Conservation (phyloP, 2,797 vertebrate genomes). For the Myoxocephalus aenaeus region DNA sequence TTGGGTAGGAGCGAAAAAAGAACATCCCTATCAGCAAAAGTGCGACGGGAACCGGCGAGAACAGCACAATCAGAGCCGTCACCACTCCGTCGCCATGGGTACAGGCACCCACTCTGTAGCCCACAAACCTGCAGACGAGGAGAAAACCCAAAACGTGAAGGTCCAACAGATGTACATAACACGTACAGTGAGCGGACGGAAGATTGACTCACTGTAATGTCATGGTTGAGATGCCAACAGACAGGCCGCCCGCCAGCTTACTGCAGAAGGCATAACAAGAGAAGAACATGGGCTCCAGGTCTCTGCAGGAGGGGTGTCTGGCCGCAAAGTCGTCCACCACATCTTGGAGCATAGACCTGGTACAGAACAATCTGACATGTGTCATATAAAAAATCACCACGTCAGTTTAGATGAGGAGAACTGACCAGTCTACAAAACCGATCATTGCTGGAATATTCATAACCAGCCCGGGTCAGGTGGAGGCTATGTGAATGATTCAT, state of each 20-base stretch:
- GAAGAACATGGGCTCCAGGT: constrained; percentile 85
- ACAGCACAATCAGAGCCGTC: constrained; percentile 78
- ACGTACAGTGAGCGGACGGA: constrained; percentile 6
- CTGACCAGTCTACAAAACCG: constrained; percentile 20
- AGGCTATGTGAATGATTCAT: constrained; percentile 59
- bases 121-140: constrained; percentile 76
- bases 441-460: constrained; percentile 35
- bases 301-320: constrained; percentile 74
- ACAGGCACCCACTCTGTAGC: constrained; percentile 80
- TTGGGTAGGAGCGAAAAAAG: constrained; percentile 79
- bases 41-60: constrained; percentile 76
- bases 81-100: constrained; percentile 66
- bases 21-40: constrained; percentile 80
- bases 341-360: constrained; percentile 87
- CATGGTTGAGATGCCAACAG: constrained; percentile 83
- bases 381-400: constrained; percentile 5
- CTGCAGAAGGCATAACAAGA: constrained; percentile 86
- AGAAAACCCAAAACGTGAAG: constrained; percentile 16
- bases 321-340: constrained; percentile 82
- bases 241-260: constrained; percentile 85
- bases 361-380: constrained; percentile 6
- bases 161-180: not conserved
- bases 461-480: constrained; percentile 22
- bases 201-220: constrained; percentile 81
- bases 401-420: constrained; percentile 4